These are phyloP conservation scores for Donacobius atricapilla DNA, from an alignment of 2,113 vertebrate species.

Conservation along the genomic window DNA sequence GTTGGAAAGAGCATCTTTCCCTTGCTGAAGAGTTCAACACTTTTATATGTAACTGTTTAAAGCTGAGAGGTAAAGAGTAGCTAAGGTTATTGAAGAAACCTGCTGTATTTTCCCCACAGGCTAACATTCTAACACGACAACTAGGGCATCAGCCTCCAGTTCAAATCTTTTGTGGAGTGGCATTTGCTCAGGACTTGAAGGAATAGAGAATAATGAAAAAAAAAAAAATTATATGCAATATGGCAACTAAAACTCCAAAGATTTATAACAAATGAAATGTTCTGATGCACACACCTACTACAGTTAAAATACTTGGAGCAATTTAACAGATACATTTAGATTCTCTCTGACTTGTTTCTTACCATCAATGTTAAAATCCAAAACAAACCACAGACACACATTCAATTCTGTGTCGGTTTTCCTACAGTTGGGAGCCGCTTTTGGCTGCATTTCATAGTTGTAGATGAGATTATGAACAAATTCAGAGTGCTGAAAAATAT, in stretches of 20 bases:
- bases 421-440: neutral
- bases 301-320: neutral
- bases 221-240: neutral
- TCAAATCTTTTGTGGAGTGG: neutral
- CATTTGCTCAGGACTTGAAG: constrained; percentile 9
- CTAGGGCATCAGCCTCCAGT: neutral
- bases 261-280: neutral
- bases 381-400: neutral
- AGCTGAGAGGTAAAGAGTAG: constrained; percentile 26
- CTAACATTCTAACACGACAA: neutral
- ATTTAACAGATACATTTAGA: neutral
- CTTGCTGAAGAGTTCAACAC: neutral
- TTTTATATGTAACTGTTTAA: neutral
- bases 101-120: neutral
- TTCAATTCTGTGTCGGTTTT: neutral
- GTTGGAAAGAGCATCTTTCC: neutral
- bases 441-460: neutral
- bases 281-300: neutral
- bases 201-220: neutral
- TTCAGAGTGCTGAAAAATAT: neutral
- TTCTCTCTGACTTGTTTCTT: neutral
- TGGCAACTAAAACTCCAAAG: neutral
- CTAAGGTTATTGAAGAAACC: neutral
- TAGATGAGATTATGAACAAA: neutral
- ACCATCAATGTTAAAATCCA: neutral